A percentile compares a stretch with the other conserved stretches of the same genome.
These are phyloP conservation scores for Nasonia giraulti DNA, from an alignment of 1,140 invertebrate genomes.

Conservation along the genomic window DNA sequence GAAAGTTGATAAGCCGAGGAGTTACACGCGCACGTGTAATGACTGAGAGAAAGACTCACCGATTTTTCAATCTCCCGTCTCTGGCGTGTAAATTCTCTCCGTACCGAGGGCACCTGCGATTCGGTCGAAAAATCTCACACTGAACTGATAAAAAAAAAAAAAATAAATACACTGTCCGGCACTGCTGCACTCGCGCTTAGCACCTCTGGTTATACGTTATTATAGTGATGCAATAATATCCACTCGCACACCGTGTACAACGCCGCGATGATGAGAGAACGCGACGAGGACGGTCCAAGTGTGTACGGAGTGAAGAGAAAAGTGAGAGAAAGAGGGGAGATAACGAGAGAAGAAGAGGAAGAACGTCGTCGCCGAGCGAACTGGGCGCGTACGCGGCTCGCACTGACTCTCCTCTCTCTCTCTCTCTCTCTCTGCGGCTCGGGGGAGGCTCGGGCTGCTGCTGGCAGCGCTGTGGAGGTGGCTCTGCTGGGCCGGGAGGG, in stretches of 20 bases:
- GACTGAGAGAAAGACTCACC: conserved; percentile 9
- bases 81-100: no score
- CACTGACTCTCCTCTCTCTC: conserved; percentile 10
- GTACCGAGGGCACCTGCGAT: no score
- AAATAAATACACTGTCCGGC: background rate
- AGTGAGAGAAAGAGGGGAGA: no score
- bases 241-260: background rate
- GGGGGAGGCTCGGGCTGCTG: background rate
- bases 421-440: no score
- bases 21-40: no score
- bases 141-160: background rate
- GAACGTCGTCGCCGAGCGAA: conserved; percentile 9
- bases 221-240: background rate
- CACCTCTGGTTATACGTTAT: background rate
- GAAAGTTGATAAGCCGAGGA: conserved; percentile 22
- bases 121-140: background rate
- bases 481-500: background rate
- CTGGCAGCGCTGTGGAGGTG: background rate
- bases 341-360: background rate
- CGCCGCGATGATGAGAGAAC: background rate
- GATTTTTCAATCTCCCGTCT: background rate
- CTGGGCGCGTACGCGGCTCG: conserved; percentile 46
- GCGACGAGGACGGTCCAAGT: background rate
- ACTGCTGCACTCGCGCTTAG: background rate
- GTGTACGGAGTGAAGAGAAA: background rate